Percentiles rank a stretch among this genome's conserved stretches.
These are phyloP conservation scores for Pollenia griseotomentosa DNA, from an alignment of 2,888 invertebrate genomes.

Conservation along the genomic window DNA sequence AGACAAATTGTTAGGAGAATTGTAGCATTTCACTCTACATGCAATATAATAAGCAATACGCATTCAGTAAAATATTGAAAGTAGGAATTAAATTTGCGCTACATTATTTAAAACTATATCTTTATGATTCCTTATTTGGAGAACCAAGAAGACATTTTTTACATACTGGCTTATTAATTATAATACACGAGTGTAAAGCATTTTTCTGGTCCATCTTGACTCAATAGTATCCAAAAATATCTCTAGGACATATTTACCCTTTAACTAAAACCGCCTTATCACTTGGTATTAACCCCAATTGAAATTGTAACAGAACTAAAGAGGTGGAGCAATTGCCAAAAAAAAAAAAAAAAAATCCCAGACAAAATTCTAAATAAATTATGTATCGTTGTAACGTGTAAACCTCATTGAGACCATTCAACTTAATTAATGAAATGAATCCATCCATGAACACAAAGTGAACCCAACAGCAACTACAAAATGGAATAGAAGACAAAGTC, in stretches of 20 bases:
- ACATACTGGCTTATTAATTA: not conserved
- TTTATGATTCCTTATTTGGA: not conserved
- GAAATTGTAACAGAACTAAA: not conserved
- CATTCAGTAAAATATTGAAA: too few species aligned
- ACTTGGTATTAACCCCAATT: not conserved
- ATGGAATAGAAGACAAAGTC: not conserved
- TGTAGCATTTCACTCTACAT: not conserved
- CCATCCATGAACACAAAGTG: slow-evolving; percentile 69
- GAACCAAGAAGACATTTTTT: too few species aligned
- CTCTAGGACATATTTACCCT: not conserved
- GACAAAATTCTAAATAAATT: slow-evolving; percentile 82
- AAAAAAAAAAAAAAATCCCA: slow-evolving; percentile 74
- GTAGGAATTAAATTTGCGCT: too few species aligned
- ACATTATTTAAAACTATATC: too few species aligned
- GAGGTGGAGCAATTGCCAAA: slow-evolving; percentile 1
- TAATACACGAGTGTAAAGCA: not conserved
- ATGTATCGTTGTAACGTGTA: slow-evolving; percentile 82
- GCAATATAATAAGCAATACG: not conserved
- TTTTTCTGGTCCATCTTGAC: not conserved
- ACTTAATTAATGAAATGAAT: slow-evolving; percentile 82
- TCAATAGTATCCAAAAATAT: not conserved
- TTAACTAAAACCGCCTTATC: not conserved
- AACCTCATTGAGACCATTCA: slow-evolving; percentile 80
- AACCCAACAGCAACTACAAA: slow-evolving; percentile 31
- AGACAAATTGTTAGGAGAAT: slow-evolving; percentile 8